Conservation (phyloP, 2,113 vertebrate genomes). For the Castor canadensis region DNA sequence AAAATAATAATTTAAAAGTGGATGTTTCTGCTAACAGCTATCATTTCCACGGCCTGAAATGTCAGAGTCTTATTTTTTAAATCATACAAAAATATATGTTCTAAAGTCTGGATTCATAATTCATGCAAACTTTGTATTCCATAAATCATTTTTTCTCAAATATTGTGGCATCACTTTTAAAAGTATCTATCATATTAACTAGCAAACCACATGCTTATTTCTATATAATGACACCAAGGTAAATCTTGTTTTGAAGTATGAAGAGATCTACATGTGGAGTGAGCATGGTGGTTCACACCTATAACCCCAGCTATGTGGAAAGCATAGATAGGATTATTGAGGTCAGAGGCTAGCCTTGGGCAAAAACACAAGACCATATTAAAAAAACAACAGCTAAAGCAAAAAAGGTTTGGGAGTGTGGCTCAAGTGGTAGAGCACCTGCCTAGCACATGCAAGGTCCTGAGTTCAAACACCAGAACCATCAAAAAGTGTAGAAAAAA, state of each 20-base stretch:
- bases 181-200: neutral
- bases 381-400: too few species aligned
- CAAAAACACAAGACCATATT: too few species aligned
- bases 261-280: neutral
- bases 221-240: neutral
- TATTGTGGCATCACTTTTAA: neutral
- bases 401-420: too few species aligned
- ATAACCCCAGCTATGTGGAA: too few species aligned
- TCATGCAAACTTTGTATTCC: neutral
- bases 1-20: constrained; percentile 50
- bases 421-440: too few species aligned
- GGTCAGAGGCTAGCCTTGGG: too few species aligned
- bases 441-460: too few species aligned
- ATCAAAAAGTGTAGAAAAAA: too few species aligned
- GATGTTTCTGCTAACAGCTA: constrained; percentile 4
- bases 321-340: too few species aligned
- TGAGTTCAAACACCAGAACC: too few species aligned
- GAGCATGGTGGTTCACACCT: too few species aligned
- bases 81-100: neutral
- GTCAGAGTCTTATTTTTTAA: constrained; percentile 35
- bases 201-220: neutral
- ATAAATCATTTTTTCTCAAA: neutral
- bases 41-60: neutral
- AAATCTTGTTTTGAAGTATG: neutral
- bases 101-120: neutral